A percentile compares a stretch with the other conserved stretches of the same genome.
phyloP scores from a whole-genome alignment of 2,888 invertebrate species.

The Microctonus aethiopoides region DNA sequence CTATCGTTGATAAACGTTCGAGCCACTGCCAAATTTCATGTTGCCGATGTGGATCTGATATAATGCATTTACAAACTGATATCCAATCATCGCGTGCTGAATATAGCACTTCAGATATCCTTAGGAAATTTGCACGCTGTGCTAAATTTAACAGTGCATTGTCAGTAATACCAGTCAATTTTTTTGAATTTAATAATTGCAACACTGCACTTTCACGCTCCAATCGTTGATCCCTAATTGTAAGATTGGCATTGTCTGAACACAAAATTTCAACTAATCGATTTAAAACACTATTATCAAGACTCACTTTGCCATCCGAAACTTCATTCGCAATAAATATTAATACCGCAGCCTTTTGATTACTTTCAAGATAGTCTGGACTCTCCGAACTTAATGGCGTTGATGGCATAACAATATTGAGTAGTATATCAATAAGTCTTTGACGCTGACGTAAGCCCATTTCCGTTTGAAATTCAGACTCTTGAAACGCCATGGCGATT shows the following conservation, averaged over 20 bases:
- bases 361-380: constrained; percentile 55
- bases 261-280: constrained; percentile 60
- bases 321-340: constrained; percentile 62
- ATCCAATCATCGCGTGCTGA: constrained; percentile 62
- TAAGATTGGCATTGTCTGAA: constrained; percentile 41
- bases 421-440: constrained; percentile 80
- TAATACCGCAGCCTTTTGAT: constrained; percentile 58
- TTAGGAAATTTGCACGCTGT: constrained; percentile 60
- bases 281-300: constrained; percentile 56
- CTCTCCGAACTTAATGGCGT: constrained; percentile 57
- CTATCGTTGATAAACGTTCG: constrained; percentile 52
- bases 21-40: constrained; percentile 61
- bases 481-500: constrained; percentile 85
- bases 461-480: constrained; percentile 80
- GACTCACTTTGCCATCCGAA: constrained; percentile 55
- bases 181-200: constrained; percentile 57
- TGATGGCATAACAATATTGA: constrained; percentile 76
- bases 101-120: constrained; percentile 60
- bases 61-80: constrained; percentile 62
- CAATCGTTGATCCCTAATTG: constrained; percentile 53
- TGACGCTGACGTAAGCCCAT: constrained; percentile 79
- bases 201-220: constrained; percentile 60
- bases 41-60: constrained; percentile 54
- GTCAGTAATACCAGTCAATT: constrained; percentile 59
- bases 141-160: constrained; percentile 58